These are phyloP conservation scores for Telmatochromis sp. DNA, from an alignment of 2,113 vertebrate genomes.

Conservation along the genomic window DNA sequence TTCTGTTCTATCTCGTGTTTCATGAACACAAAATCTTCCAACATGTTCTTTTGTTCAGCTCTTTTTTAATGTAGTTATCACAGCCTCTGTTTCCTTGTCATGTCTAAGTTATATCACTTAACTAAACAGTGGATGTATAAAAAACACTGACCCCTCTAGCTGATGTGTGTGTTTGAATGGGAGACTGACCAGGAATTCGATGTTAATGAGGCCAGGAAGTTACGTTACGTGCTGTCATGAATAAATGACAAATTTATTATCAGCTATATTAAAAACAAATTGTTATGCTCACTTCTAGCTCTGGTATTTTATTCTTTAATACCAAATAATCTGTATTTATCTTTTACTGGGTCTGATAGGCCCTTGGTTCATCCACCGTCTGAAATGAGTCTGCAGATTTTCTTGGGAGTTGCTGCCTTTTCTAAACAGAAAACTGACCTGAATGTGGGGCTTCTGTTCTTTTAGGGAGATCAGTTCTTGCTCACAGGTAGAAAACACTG, in stretches of 20 bases:
- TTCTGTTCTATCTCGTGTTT: too few relatives aligned
- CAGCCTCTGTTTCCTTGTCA: too few relatives aligned
- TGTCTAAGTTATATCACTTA: fast-evolving
- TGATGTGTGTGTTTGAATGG: background rate
- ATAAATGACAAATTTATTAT: fast-evolving
- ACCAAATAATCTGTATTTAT: background rate
- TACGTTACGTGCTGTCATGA: fast-evolving
- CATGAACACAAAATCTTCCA: too few relatives aligned
- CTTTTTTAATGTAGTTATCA: too few relatives aligned
- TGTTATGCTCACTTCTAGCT: fast-evolving
- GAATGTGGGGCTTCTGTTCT: background rate
- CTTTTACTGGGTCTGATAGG: background rate
- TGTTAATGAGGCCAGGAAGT: background rate
- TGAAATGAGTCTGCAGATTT: background rate
- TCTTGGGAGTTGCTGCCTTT: fast-evolving
- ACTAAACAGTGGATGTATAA: background rate
- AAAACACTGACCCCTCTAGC: background rate
- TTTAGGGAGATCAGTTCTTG: background rate
- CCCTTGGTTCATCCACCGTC: fast-evolving
- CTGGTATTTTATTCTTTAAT: fast-evolving
- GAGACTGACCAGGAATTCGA: background rate
- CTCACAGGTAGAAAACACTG: background rate
- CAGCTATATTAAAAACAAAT: fast-evolving
- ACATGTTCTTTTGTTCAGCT: too few relatives aligned
- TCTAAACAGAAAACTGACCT: background rate